These are phyloP conservation scores for Phthorimaea operculella DNA, from an alignment of 1,140 invertebrate species.

Conservation along the genomic window DNA sequence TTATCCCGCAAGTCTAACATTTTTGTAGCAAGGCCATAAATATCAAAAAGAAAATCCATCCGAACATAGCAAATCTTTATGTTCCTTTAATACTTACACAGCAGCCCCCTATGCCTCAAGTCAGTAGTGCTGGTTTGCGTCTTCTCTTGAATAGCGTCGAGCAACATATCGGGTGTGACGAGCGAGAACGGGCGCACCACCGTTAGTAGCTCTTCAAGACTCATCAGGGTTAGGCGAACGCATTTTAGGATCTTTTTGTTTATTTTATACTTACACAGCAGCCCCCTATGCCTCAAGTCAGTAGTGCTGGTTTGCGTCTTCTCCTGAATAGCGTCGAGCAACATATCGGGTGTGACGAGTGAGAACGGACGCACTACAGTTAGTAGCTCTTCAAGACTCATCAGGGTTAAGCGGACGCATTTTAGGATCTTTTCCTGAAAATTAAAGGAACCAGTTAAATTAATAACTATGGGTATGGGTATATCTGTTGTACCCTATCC, in stretches of 20 bases:
- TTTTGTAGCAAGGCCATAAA: no score
- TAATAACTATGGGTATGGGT: no score
- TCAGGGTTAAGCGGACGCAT: conserved; percentile 86
- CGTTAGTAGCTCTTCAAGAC: conserved; percentile 85
- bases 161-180: conserved; percentile 87
- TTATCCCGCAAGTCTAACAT: no score
- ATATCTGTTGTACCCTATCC: no score
- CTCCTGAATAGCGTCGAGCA: conserved; percentile 94
- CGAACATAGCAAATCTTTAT: no score
- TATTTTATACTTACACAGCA: conserved; percentile 73
- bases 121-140: conserved; percentile 81
- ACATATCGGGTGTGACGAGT: conserved; percentile 87
- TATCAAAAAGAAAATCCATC: no score
- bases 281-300: conserved; percentile 84
- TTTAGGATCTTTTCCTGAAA: conserved; percentile 65
- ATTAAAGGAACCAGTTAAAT: not conserved
- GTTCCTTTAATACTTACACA: conserved; percentile 74
- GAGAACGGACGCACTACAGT: conserved; percentile 87
- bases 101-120: conserved; percentile 82
- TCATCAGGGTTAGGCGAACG: conserved; percentile 90
- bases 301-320: conserved; percentile 81
- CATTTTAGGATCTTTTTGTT: conserved; percentile 67
- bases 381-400: conserved; percentile 88
- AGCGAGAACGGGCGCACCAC: conserved; percentile 87
- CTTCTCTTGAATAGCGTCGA: conserved; percentile 92